Conservation (phyloP, 2,113 vertebrate species). For the Platysternon megacephalum region DNA sequence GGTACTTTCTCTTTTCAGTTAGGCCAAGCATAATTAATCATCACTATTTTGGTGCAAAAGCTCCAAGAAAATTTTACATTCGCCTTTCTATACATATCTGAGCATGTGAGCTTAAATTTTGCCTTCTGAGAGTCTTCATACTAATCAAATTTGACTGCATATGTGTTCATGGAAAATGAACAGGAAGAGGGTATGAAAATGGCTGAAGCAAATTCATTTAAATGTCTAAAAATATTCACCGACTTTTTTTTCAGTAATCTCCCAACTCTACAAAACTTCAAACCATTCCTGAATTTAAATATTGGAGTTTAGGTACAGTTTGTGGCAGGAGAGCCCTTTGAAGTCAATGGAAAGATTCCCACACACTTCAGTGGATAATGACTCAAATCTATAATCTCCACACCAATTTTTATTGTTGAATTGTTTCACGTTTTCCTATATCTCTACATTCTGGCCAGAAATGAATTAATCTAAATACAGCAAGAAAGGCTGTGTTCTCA, state of each 20-base stretch:
- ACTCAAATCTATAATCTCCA: neutral
- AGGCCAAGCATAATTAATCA: neutral
- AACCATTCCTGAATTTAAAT: neutral
- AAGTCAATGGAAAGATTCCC: neutral
- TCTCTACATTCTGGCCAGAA: neutral
- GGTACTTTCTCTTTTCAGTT: neutral
- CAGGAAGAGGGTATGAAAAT: neutral
- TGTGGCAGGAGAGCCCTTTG: too few relatives aligned
- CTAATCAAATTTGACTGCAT: neutral
- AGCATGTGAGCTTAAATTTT: neutral
- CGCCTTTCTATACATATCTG: rapidly evolving
- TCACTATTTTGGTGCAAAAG: neutral
- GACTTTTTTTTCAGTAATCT: neutral
- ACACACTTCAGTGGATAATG: neutral
- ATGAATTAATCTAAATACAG: neutral
- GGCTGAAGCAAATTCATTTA: neutral
- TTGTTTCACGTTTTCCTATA: neutral
- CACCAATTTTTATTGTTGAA: neutral
- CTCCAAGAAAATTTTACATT: neutral
- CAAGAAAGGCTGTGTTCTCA: neutral
- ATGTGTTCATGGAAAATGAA: neutral
- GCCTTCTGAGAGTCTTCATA: rapidly evolving
- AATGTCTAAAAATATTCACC: neutral
- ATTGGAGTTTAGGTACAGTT: neutral
- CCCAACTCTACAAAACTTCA: neutral